Conservation (phyloP, 2,113 vertebrate genomes). For the Sylvicapra grimmia region DNA sequence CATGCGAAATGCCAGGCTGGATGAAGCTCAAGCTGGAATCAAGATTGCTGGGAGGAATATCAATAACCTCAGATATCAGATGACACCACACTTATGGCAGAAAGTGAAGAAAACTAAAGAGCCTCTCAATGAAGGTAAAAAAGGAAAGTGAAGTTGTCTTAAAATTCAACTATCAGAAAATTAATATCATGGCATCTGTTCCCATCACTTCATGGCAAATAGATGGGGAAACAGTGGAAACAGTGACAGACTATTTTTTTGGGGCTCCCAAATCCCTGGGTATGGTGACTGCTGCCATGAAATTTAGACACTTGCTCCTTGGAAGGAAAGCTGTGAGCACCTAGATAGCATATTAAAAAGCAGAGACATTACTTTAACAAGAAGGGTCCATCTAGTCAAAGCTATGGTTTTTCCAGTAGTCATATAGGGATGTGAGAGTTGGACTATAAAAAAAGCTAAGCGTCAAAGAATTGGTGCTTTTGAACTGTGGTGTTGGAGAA, state of each 20-base stretch:
- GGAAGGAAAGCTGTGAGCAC: background rate
- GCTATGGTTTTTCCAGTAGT: background rate
- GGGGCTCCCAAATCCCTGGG: background rate
- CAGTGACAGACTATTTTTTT: accelerated
- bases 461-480: background rate
- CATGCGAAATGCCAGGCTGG: background rate
- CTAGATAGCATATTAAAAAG: background rate
- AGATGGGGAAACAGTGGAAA: background rate
- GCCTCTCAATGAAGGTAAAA: background rate
- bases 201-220: background rate
- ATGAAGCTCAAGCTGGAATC: background rate
- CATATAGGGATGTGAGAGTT: background rate
- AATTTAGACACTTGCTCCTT: background rate
- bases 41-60: background rate
- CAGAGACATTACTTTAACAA: background rate
- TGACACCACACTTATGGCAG: background rate
- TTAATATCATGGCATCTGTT: background rate
- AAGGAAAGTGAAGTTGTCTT: background rate
- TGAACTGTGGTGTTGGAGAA: background rate
- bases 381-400: background rate
- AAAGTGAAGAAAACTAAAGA: background rate
- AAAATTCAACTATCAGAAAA: background rate
- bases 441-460: background rate
- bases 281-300: background rate
- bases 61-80: background rate